A percentile compares a stretch with the other conserved stretches of the same genome.
Conservation (phyloP, 2,888 invertebrate genomes). For the Hyposoter didymator region DNA sequence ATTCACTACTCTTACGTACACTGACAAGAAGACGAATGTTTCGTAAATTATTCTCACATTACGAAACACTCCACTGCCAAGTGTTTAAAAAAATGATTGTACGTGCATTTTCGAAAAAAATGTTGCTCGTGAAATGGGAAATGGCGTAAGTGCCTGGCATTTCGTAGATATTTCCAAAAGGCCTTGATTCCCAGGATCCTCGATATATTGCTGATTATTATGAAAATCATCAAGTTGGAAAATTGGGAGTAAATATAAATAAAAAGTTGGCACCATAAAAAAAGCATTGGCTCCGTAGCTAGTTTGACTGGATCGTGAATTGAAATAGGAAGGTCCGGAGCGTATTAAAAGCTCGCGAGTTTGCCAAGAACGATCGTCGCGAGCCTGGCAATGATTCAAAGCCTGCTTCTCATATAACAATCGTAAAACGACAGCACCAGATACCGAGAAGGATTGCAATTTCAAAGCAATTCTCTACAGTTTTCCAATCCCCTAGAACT, state of each 20-base stretch:
- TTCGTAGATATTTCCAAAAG: not conserved
- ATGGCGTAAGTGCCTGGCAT: not conserved
- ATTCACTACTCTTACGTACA: not conserved
- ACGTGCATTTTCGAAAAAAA: not conserved
- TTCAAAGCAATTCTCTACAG: constrained; percentile 40
- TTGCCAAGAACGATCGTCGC: constrained; percentile 1
- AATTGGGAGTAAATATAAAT: not conserved
- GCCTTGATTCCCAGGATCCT: not conserved
- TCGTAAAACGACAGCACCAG: constrained; percentile 8
- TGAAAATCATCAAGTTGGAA: not conserved
- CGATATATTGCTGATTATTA: not conserved
- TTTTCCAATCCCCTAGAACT: constrained; percentile 34
- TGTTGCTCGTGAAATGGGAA: not conserved
- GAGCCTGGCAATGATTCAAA: constrained; percentile 40
- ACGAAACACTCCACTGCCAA: not conserved
- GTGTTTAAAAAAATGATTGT: not conserved
- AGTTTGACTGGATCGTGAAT: constrained; percentile 19
- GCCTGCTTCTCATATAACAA: constrained; percentile 8
- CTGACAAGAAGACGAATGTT: not conserved
- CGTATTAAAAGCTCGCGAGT: not conserved
- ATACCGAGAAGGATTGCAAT: constrained; percentile 41
- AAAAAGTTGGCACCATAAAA: not conserved
- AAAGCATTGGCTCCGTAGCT: not conserved
- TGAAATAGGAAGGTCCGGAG: not conserved
- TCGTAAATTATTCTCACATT: not conserved